Evolutionary conservation across 2,113 vertebrate genomes (phyloP), one percentile per base, ranked within the genome.

Genomic region (Nycticebus coucang): DNA sequence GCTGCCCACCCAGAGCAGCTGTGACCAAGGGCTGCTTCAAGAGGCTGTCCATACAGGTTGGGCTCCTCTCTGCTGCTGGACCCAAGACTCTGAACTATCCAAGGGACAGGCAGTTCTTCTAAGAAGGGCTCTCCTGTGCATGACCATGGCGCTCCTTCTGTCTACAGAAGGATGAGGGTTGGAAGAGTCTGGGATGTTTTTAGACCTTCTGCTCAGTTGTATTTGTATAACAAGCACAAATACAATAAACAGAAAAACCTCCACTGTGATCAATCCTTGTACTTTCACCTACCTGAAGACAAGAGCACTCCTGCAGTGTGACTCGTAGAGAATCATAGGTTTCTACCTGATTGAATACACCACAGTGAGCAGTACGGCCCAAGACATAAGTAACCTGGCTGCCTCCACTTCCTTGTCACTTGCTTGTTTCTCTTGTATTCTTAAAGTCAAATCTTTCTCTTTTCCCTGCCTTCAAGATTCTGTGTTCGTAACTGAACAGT

Each of bases 171-270:
- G 72, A 35, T 74, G 28, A 59, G n/a, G 41, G 64, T 21, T 68
- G 62, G 88, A 85, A 96, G 87, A 87, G 84, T 89, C 89, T 92
- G 92, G 87, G 90, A 78, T 94, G 26, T 93, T 96, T 98, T 97
- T 96, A 97, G 95, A 97, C 84, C 87, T 94, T 93, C 60, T 41
- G 60, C 80, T 97, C 92, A 93, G 35, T 62, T 94, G 55, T 95
- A 84, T 95, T 96, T 96, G 84, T 94, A 89, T 95, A 93, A 88
- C 1, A 2, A 87, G 41, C 93, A 93, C 97, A 50, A 50, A 50
- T 98, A 41, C 95, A 93, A 97, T 97, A 96, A 94, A 96, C 28
- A 85, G 35, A 62, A 89, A 82, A 96, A 74, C 26, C 7, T 94
- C 79, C 59, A 7, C 35, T 95, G 33, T 69, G 35, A 33, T 92